Percentiles rank a stretch among this genome's conserved stretches.
Conservation (phyloP, 2,888 invertebrate species). For the Sarcophaga subvicina region DNA sequence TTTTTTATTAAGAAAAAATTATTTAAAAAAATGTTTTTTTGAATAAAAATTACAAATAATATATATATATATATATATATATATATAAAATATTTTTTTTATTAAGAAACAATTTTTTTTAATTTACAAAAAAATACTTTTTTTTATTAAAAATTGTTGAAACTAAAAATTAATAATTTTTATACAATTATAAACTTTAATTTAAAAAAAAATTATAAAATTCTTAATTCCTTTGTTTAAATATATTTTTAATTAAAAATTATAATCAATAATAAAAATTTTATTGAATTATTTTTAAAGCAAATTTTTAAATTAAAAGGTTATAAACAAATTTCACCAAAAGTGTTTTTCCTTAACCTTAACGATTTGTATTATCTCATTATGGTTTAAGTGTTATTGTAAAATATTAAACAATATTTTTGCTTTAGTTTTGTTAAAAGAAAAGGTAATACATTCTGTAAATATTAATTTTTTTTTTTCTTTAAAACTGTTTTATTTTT, state of each 20-base stretch:
- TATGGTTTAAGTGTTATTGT: background rate
- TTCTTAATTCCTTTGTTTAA: background rate
- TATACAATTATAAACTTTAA: background rate
- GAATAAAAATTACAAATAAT: too few species aligned
- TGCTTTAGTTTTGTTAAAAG: slow-evolving; percentile 31
- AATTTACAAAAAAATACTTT: background rate
- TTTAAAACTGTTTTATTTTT: slow-evolving; percentile 55
- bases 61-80: too few species aligned
- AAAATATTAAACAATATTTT: slow-evolving; percentile 24
- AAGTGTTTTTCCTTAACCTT: background rate
- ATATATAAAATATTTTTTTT: too few species aligned
- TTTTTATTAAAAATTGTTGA: background rate
- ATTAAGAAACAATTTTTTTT: too few species aligned
- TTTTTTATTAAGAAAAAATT: background rate
- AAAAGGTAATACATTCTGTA: background rate
- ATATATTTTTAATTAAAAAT: background rate
- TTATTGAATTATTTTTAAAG: too few species aligned
- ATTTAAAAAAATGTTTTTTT: background rate
- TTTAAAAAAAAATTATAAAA: background rate
- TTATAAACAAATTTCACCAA: too few species aligned
- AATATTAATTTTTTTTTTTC: slow-evolving; percentile 50
- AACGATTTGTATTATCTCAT: slow-evolving; percentile 37
- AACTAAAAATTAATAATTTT: background rate
- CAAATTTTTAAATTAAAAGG: too few species aligned
- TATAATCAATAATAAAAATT: background rate